phyloP scores from a whole-genome alignment of 37 sponge, comb jelly and placozoan genomes.

The Cliona cf. orientalis region DNA sequence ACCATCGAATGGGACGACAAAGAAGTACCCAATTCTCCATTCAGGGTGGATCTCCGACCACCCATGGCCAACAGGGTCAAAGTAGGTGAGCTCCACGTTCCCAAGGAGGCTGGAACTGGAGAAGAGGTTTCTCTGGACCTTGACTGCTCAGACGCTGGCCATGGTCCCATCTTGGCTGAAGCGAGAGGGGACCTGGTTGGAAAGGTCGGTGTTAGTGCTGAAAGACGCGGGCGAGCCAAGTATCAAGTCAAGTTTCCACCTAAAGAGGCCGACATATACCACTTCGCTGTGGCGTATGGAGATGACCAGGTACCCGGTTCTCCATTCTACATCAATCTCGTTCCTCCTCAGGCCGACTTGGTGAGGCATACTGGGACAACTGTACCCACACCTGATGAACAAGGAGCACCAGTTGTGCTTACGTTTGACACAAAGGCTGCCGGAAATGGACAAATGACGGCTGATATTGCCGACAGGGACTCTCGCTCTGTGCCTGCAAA shows the following conservation, averaged over 20 bases:
- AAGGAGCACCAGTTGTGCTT: conserved; percentile 29
- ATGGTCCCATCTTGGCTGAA: conserved; percentile 22
- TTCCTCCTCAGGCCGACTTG: conserved; percentile 32
- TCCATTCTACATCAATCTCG: conserved; percentile 67
- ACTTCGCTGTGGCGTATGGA: conserved; percentile 41
- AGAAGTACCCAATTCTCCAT: conserved; percentile 72
- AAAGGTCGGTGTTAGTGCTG: conserved; percentile 15
- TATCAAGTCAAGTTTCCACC: conserved; percentile 48
- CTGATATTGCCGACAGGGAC: conserved; percentile 6
- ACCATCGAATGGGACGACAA: conserved; percentile 58
- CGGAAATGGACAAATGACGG: conserved; percentile 64
- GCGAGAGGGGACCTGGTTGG: conserved; percentile 32
- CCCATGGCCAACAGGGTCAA: conserved; percentile 44
- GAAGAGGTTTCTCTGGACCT: conserved; percentile 40
- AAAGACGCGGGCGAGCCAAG: conserved; percentile 1
- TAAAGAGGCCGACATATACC: conserved; percentile 45
- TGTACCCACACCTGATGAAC: conserved; percentile 5
- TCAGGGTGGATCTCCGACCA: conserved; percentile 55
- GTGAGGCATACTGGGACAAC: conserved; percentile 30
- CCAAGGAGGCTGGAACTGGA: conserved; percentile 41
- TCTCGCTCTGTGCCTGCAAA: conserved; percentile 13
- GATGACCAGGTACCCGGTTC: conserved; percentile 54
- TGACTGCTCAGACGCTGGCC: conserved; percentile 47
- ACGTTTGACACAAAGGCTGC: conserved; percentile 55
- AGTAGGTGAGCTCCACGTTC: conserved; percentile 52